phyloP scores from a whole-genome alignment of 1,140 invertebrate species.

The Macrostomum lignano region DNA sequence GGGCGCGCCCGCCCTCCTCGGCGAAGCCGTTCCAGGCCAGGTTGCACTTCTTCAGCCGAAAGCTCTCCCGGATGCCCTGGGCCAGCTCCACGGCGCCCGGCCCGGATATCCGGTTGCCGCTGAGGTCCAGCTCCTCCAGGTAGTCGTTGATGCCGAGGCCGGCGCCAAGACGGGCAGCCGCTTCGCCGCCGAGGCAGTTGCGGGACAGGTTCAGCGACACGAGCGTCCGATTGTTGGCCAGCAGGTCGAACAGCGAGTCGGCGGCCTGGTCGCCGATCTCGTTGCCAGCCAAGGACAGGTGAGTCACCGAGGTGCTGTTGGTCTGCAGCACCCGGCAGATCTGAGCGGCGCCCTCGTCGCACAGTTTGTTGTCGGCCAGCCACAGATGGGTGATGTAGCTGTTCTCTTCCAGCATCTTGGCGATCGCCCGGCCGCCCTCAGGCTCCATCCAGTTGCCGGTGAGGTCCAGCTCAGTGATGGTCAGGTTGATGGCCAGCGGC shows the following conservation, averaged over 20 bases:
- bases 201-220: conserved; percentile 15
- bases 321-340: conserved; percentile 15
- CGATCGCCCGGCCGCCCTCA: conserved; percentile 9
- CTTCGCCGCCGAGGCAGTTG: conserved; percentile 14
- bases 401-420: conserved; percentile 10
- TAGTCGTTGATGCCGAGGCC: conserved; percentile 23
- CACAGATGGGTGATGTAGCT: conserved; percentile 10
- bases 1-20: conserved; percentile 15
- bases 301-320: conserved; percentile 14
- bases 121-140: conserved; percentile 20
- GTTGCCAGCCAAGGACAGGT: too few relatives aligned
- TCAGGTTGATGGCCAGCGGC: conserved; percentile 18
- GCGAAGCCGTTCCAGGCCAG: conserved; percentile 26
- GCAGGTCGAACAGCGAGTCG: too few relatives aligned
- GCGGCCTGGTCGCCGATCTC: too few relatives aligned
- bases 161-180: conserved; percentile 14
- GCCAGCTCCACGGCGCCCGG: conserved; percentile 18
- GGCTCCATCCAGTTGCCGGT: conserved; percentile 21
- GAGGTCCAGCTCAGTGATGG: conserved; percentile 15
- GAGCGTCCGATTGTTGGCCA: too few relatives aligned
- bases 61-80: conserved; percentile 17
- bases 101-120: conserved; percentile 22
- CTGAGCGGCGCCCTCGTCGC: conserved; percentile 11
- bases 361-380: conserved; percentile 15
- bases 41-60: conserved; percentile 18